Conservation (phyloP, 2,888 invertebrate species). For the Parnassius orleans region DNA sequence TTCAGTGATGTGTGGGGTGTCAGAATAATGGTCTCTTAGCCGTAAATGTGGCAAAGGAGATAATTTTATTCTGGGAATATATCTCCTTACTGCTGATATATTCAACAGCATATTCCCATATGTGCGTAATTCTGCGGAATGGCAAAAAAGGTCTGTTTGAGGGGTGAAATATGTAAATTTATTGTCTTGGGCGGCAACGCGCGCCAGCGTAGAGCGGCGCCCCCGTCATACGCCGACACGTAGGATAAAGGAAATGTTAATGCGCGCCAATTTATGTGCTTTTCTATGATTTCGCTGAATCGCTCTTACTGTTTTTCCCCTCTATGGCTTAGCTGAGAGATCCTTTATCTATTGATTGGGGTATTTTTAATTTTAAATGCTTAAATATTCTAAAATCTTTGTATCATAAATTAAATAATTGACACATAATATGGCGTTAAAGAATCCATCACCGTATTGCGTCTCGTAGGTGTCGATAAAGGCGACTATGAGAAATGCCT, state of each 20-base stretch:
- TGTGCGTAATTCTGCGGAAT: slow-evolving; percentile 81
- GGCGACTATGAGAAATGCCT: no score
- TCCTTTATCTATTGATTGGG: slow-evolving; percentile 51
- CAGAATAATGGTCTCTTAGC: slow-evolving; percentile 63
- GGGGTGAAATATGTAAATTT: slow-evolving; percentile 82
- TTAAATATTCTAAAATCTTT: no score
- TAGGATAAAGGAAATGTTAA: slow-evolving; percentile 81
- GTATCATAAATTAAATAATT: no score
- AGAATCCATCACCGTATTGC: no score
- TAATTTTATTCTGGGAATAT: slow-evolving; percentile 80
- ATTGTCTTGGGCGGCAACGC: slow-evolving; percentile 79
- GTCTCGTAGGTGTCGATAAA: no score
- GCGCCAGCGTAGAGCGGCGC: slow-evolving; percentile 49
- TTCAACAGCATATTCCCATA: slow-evolving; percentile 81
- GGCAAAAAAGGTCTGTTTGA: slow-evolving; percentile 81
- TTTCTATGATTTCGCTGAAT: slow-evolving; percentile 81
- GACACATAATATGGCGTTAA: no score
- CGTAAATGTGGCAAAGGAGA: slow-evolving; percentile 73
- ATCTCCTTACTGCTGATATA: slow-evolving; percentile 79
- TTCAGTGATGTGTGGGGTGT: slow-evolving; percentile 36
- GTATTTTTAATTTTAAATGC: no score
- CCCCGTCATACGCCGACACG: slow-evolving; percentile 80
- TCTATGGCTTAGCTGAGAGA: slow-evolving; percentile 57
- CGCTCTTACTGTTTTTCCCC: slow-evolving; percentile 64
- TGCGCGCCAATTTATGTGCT: slow-evolving; percentile 80